Evolutionary conservation across 2,113 vertebrate species (phyloP), one percentile per base, ranked within the genome.

Genomic region (Daphoenositta chrysoptera): DNA sequence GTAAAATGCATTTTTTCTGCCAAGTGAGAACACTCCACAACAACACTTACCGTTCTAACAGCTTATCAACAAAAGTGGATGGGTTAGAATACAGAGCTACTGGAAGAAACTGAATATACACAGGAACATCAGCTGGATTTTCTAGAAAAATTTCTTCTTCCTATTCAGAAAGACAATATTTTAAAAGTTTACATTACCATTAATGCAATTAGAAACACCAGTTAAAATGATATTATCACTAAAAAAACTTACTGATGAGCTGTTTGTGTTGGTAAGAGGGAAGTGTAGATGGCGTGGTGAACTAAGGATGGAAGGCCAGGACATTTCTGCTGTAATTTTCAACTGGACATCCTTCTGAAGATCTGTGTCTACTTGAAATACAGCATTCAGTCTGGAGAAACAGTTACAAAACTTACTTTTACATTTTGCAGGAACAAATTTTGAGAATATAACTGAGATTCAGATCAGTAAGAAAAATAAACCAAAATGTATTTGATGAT

Each of bases 321-420:
- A 97, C 96, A 99, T 97, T 93, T 99, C 98, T 13, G 99, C 99
- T 5, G 98, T 98, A 53, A 99, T 95, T 98, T 98, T 99, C 64
- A 99, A 98, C 75, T 93, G 94, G 44, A 99, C 98, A 50, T 99
- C 99, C 92, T 99, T 99, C 97, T 99, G 99, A 77, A 99, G 99
- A 87, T 99, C 99, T 65, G 99, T 99, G 97, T 99, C 99, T 93
- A 99, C 99, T 98, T 99, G 99, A 97, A 99, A 99, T 71, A 98
- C 40, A 28, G 98, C 98, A 64, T 97, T 98, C 65, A 98, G 84
- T 93, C 99, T 99, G 93, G 26, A 90, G 11, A 61, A 95, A 71
- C 0, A 93, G 47, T 94, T 72, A n/a, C 11, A 79, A 68, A 81
- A 89, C 54, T 87, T 58, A 94, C 10, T 71, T 51, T 50, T 37